phyloP scores from a whole-genome alignment of 2,888 invertebrate genomes.

The Cheilosia soror region DNA sequence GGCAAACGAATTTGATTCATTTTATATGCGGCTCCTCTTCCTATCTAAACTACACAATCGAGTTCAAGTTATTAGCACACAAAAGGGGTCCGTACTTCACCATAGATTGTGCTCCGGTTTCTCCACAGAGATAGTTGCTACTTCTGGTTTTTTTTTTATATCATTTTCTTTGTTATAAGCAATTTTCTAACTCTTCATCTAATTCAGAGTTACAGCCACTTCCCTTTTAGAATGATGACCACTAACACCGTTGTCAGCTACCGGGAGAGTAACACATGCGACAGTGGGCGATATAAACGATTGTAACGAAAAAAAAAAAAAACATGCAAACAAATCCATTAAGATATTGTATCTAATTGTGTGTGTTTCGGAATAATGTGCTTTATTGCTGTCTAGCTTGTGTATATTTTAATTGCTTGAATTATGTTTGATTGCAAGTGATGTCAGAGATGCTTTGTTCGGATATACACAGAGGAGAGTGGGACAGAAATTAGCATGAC shows the following conservation, averaged over 20 bases:
- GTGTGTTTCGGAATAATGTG: slow-evolving; percentile 7
- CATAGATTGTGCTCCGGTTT: slow-evolving; percentile 30
- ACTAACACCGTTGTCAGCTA: slow-evolving; percentile 44
- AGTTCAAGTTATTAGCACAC: slow-evolving; percentile 75
- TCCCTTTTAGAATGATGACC: slow-evolving; percentile 67
- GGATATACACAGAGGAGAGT: not conserved
- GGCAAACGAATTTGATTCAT: slow-evolving; percentile 71
- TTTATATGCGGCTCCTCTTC: slow-evolving; percentile 45
- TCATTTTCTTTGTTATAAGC: slow-evolving; percentile 39
- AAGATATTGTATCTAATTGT: slow-evolving; percentile 46
- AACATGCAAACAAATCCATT: slow-evolving; percentile 11
- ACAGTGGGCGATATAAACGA: not conserved
- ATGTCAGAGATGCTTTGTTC: slow-evolving; percentile 66
- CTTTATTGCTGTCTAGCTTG: slow-evolving; percentile 30
- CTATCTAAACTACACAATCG: slow-evolving; percentile 64
- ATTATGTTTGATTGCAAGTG: slow-evolving; percentile 71
- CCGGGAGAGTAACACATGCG: slow-evolving; percentile 15
- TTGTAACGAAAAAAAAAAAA: not conserved
- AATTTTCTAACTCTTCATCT: slow-evolving; percentile 59
- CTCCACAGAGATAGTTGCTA: slow-evolving; percentile 50
- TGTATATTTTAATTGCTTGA: slow-evolving; percentile 49
- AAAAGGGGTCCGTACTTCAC: slow-evolving; percentile 49
- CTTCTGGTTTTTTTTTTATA: slow-evolving; percentile 42
- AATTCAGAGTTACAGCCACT: slow-evolving; percentile 67
- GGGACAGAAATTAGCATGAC: slow-evolving; percentile 56